Base-by-base conservation (phyloP, 2,113 vertebrate genomes). In the Megaceryle maxima region DNA sequence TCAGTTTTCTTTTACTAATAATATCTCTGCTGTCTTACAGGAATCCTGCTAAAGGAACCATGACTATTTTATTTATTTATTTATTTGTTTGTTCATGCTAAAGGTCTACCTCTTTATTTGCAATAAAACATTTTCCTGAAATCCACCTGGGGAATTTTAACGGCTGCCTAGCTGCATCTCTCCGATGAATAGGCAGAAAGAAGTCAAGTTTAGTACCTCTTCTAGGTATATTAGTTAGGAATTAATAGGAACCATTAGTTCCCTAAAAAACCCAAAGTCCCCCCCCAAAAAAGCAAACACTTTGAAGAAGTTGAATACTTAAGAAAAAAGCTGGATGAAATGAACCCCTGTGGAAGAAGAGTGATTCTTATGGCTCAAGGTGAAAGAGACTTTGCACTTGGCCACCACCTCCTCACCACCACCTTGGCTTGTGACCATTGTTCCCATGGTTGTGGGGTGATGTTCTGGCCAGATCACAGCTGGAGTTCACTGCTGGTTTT, bases 1-100 rank as follows among this genome's bases (percentile, higher is more conserved):
- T 41, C 39, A 89, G 85, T 95, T 88, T 31, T 57, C 69, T 90
- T 96, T 95, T 89, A 81, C 70, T 94, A 94, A 85, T 96, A 95
- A 74, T 94, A 88, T 90, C 53, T 96, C 35, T 92, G 76, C 82
- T 96, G 76, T 86, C 83, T 95, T 95, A 60, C 25, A 93, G 79
- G 87, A 94, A 94, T 81, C 62, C 73, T 90, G 79, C 56, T 96
- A 75, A 88, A 93, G 87, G 84, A 94, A 76, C 60, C 63, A n/a
- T 80, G 59, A 83, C 78, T 90, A 55, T 17, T 17, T 3, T 62
- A 16, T 37, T 2, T 35, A 68, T 75, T 81, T 51, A 50, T 50
- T 29, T 4, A 17, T 43, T 59, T 13, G 9, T 64, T 88, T 92
- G 88, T 67, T 68, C 86, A 64, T 72, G 85, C 25, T 84, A 57